Evolutionary conservation across 2,797 vertebrate genomes (phyloP), one percentile per base, ranked within the genome.

Genomic region (Taeniopygia guttata): DNA sequence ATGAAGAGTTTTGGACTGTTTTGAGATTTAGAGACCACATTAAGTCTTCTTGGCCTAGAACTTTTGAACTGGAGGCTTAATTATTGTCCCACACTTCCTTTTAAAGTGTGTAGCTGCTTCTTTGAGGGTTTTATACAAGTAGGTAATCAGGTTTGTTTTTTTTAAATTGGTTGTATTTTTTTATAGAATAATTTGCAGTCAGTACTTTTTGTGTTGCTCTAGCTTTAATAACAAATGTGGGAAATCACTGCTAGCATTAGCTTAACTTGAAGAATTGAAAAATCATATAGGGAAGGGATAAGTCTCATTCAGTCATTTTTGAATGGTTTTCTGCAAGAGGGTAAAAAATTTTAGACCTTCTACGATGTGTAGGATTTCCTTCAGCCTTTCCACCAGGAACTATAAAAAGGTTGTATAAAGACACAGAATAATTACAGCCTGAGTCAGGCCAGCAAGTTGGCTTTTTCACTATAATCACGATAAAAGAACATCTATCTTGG

Each of bases 401-500:
- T 92, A 73, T 92, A 90, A 92, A 93, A 90, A 90, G 58, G 73
- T 76, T 76, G 27, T 49, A 26, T 78, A 81, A 81, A 93, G 73
- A 82, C 42, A 80, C 17, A 81, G 79, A 89, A 73, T 86, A 87
- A 92, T 92, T 95, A 59, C 38, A 87, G 85, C 69, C 36, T 86
- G 48, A 91, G 48, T 81, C 87, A 84, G 72, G 69, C 72, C 82
- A 94, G 55, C 76, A 76, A 72, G 55, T 69, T 95, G 93, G 43
- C 32, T 78, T 95, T 93, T 93, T 89, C 59, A 46, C 76, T 91
- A 2, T 59, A 92, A 87, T 55, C 82, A 70, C 7, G 23, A 82
- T 91, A 91, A 88, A 91, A 94, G 89, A 84, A 73, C 49, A 73
- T 92, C 87, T 90, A 32, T 75, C 55, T 89, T 94, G 89, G 95